These are phyloP conservation scores for Actinernus sp. DNA, from an alignment of 92 coral and sea anemone species.

Conservation along the genomic window DNA sequence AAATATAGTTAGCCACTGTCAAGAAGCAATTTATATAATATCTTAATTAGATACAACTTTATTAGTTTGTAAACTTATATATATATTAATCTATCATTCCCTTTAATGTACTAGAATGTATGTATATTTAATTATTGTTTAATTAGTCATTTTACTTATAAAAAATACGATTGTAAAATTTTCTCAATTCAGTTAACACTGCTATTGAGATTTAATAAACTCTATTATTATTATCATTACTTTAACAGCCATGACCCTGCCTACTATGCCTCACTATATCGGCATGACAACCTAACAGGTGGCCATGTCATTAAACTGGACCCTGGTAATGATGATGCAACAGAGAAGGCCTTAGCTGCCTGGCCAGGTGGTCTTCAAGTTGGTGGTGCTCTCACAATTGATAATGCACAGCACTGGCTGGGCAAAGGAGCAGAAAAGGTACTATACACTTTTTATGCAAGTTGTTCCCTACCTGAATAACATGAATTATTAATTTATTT, in stretches of 20 bases:
- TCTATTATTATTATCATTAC: neutral
- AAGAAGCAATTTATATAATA: too few relatives aligned
- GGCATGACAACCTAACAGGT: slow-evolving; percentile 44
- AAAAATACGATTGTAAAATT: too few relatives aligned
- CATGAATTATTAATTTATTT: too few relatives aligned
- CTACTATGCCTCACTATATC: slow-evolving; percentile 33
- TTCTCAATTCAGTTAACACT: too few relatives aligned
- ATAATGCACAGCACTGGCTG: slow-evolving; percentile 47
- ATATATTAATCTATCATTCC: too few relatives aligned
- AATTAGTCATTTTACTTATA: too few relatives aligned
- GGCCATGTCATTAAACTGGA: slow-evolving; percentile 65
- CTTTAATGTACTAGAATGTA: too few relatives aligned
- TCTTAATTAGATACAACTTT: too few relatives aligned
- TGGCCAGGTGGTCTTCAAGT: slow-evolving; percentile 68
- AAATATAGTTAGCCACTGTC: too few relatives aligned
- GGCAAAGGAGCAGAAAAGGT: slow-evolving; percentile 57
- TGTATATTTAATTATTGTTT: too few relatives aligned
- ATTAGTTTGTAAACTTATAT: too few relatives aligned
- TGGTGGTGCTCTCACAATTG: slow-evolving; percentile 50
- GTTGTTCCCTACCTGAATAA: too few relatives aligned
- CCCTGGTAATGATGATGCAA: slow-evolving; percentile 50
- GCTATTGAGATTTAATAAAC: neutral
- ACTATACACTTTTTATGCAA: neutral
- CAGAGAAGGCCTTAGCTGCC: slow-evolving; percentile 59
- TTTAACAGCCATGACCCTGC: slow-evolving; percentile 21